phyloP scores from a whole-genome alignment of 2,797 vertebrate genomes.

The Spinus olivaceus region DNA sequence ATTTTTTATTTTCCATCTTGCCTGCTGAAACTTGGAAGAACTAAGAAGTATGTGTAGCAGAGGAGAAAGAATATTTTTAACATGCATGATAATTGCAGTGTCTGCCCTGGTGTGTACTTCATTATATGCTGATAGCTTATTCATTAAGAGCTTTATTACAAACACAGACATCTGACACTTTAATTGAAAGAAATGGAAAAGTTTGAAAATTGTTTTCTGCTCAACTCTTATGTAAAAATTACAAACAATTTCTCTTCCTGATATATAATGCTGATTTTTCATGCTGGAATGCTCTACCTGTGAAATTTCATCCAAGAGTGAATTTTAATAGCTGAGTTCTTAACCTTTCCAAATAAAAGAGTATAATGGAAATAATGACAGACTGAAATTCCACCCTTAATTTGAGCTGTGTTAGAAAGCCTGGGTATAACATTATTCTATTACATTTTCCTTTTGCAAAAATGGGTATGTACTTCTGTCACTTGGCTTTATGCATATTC shows the following conservation, averaged over 20 bases:
- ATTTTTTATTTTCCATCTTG: not conserved
- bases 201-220: not conserved
- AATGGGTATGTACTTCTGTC: not conserved
- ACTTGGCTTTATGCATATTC: slow-evolving; percentile 10
- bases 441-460: not conserved
- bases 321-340: slow-evolving; percentile 13
- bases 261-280: not conserved
- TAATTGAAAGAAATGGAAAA: not conserved
- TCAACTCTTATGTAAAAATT: not conserved
- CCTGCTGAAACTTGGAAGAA: not conserved
- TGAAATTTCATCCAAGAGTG: not conserved
- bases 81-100: not conserved
- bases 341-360: not conserved
- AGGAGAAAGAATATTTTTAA: not conserved
- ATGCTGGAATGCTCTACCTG: not conserved
- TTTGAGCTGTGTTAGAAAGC: not conserved
- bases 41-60: not conserved
- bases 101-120: not conserved
- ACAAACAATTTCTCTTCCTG: not conserved
- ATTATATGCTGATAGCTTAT: not conserved
- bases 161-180: not conserved
- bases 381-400: slow-evolving; percentile 22
- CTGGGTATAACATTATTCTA: not conserved
- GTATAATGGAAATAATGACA: not conserved
- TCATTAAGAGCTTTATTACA: not conserved